These are phyloP conservation scores for Drosophila yooni DNA, from an alignment of 2,888 invertebrate species.

Conservation along the genomic window DNA sequence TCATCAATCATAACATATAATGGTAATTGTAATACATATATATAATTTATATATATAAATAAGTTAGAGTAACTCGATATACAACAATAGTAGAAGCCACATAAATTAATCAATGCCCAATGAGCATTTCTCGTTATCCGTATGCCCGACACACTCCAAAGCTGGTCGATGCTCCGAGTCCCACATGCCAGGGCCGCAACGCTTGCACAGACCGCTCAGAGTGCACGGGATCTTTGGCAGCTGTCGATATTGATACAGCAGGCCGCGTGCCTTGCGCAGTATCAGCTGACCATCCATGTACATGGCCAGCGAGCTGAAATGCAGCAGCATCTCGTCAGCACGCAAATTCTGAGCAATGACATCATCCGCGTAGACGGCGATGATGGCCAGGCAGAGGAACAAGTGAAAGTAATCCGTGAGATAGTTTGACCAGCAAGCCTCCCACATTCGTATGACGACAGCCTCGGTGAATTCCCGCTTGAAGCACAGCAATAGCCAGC, in stretches of 20 bases:
- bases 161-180: conserved; percentile 95
- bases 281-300: conserved; percentile 98
- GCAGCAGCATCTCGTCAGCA: conserved; percentile 97
- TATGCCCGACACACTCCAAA: conserved; percentile 92
- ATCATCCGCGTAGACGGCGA: conserved; percentile 96
- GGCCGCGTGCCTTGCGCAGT: conserved; percentile 95
- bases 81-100: conserved; percentile 49
- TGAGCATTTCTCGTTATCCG: conserved; percentile 87
- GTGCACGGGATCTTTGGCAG: conserved; percentile 95
- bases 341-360: conserved; percentile 96
- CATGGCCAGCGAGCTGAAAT: conserved; percentile 98
- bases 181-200: conserved; percentile 97
- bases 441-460: conserved; percentile 96
- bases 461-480: conserved; percentile 96
- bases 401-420: conserved; percentile 98
- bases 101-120: conserved; percentile 83
- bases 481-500: conserved; percentile 97
- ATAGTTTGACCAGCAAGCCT: conserved; percentile 98
- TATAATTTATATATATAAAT: conserved; percentile 36
- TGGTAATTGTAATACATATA: conserved; percentile 38
- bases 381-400: conserved; percentile 96
- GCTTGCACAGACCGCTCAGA: conserved; percentile 93
- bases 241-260: conserved; percentile 96
- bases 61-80: conserved; percentile 42
- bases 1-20: conserved; percentile 43